Evolutionary conservation across 2,888 invertebrate species (phyloP).

Genomic region (Arenicola marina): DNA sequence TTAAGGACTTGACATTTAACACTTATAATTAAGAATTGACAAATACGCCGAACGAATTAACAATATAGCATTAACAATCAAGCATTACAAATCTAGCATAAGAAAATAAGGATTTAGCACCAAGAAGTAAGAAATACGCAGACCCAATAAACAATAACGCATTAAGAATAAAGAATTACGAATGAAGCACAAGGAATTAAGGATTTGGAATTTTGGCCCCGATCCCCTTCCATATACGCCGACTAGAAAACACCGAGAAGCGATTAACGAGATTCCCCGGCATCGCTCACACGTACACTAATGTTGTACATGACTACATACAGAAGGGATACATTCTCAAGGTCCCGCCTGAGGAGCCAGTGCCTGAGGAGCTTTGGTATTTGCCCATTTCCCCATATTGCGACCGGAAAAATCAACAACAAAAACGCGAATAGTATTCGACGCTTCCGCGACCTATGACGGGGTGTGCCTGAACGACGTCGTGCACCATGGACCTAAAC

Average conservation of each 20-base stretch:
- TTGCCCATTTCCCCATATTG: conserved; percentile 31
- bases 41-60: too few relatives aligned
- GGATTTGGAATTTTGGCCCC: too few relatives aligned
- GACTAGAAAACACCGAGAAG: conserved; percentile 23
- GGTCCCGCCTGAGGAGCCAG: conserved; percentile 1
- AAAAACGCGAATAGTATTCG: conserved; percentile 20
- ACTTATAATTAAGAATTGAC: too few relatives aligned
- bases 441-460: conserved; percentile 6
- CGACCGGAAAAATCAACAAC: conserved; percentile 18
- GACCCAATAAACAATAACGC: too few relatives aligned
- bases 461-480: conserved; percentile 14
- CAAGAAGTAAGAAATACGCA: too few relatives aligned
- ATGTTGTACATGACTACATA: conserved; percentile 18
- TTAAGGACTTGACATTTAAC: too few relatives aligned
- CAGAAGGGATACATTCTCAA: conserved; percentile 27
- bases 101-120: too few relatives aligned
- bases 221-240: too few relatives aligned
- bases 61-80: too few relatives aligned
- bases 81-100: too few relatives aligned
- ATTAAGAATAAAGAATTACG: too few relatives aligned
- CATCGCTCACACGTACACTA: conserved; percentile 16
- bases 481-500: conserved; percentile 36
- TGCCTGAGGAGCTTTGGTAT: conserved; percentile 17
- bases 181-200: too few relatives aligned
- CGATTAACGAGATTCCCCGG: conserved; percentile 14